Evolutionary conservation across 2,113 vertebrate species (phyloP).

Genomic region (Oxyruncus cristatus): DNA sequence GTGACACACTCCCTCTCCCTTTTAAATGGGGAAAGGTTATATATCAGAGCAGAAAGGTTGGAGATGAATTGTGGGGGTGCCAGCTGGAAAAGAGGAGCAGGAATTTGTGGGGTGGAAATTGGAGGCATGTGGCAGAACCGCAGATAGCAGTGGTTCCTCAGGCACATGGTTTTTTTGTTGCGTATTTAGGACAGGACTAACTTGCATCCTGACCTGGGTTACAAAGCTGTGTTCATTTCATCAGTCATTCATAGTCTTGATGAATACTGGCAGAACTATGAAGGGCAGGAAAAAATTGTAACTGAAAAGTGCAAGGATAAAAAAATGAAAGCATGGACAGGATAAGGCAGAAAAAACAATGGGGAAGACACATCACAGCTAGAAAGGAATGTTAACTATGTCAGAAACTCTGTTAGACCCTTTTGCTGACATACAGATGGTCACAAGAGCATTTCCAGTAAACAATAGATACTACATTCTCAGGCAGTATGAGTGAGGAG

Average conservation of each 20-base stretch:
- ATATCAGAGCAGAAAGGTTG: not conserved
- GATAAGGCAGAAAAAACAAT: constrained; percentile 4
- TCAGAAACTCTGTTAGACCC: not conserved
- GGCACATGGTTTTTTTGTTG: not conserved
- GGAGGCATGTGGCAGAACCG: not conserved
- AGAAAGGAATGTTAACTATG: constrained; percentile 47
- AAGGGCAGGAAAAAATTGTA: not conserved
- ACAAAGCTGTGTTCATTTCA: not conserved
- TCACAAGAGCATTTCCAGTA: constrained; percentile 40
- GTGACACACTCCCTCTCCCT: not conserved
- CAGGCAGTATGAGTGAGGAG: not conserved
- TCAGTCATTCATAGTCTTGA: not conserved
- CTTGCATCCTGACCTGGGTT: not conserved
- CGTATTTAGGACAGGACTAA: not conserved
- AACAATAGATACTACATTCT: constrained; percentile 39
- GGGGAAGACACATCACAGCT: not conserved
- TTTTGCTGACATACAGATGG: not conserved
- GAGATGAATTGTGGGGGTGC: not conserved
- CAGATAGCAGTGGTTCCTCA: not conserved
- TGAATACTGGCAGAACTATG: not conserved
- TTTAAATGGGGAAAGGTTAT: not conserved
- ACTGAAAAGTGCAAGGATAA: not conserved
- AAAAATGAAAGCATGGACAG: not conserved
- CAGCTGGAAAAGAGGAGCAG: not conserved
- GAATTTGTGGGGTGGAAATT: not conserved